Evolutionary conservation across 2,113 vertebrate species (phyloP).

Genomic region (Hassar affinis): DNA sequence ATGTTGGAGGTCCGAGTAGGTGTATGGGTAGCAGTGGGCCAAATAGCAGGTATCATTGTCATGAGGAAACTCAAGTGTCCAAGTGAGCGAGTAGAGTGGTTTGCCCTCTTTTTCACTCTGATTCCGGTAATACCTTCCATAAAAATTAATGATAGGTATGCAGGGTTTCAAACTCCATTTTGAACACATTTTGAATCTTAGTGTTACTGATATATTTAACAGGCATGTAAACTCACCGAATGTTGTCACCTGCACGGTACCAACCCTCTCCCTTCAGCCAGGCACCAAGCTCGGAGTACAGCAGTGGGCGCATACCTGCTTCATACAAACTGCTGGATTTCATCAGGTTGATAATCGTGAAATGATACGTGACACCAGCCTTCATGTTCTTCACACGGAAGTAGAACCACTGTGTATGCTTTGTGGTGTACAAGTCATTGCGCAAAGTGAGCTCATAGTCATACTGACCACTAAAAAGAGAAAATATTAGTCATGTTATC

Average conservation of each 20-base stretch:
- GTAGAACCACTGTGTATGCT: conserved; percentile 96
- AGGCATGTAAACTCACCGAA: conserved; percentile 56
- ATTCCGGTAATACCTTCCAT: conserved; percentile 72
- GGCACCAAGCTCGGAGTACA: conserved; percentile 86
- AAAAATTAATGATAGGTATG: not conserved
- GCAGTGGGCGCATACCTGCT: conserved; percentile 80
- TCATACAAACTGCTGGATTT: conserved; percentile 86
- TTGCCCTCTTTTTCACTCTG: conserved; percentile 49
- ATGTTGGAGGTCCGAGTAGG: conserved; percentile 81
- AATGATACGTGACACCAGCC: conserved; percentile 76
- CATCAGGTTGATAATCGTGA: conserved; percentile 89
- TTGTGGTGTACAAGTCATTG: conserved; percentile 85
- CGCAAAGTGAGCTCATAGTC: conserved; percentile 85
- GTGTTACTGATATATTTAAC: not conserved
- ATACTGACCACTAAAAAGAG: conserved; percentile 72
- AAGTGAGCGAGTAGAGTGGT: conserved; percentile 77
- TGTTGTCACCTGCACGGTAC: conserved; percentile 71
- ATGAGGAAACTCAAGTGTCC: conserved; percentile 80
- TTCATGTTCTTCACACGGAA: conserved; percentile 87
- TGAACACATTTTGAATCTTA: not conserved
- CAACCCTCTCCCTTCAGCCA: conserved; percentile 73
- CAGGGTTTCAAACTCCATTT: not conserved
- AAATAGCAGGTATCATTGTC: conserved; percentile 86
- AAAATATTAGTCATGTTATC: conserved; percentile 1
- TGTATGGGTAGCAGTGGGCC: conserved; percentile 90